These are phyloP conservation scores for Vombatus ursinus DNA, from an alignment of 2,113 vertebrate genomes.

Conservation along the genomic window DNA sequence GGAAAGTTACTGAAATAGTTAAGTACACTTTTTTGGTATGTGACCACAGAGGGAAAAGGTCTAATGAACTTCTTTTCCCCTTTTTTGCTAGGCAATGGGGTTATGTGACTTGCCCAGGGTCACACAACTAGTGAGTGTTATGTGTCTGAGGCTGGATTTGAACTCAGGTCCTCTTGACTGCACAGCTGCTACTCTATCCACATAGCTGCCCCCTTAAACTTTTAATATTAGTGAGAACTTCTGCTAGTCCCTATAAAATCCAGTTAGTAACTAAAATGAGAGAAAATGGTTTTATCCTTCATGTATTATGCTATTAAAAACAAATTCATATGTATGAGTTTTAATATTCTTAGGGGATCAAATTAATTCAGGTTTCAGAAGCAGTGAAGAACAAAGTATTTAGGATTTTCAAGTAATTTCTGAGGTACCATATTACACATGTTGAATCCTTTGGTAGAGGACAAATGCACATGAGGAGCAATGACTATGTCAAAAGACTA, in stretches of 20 bases:
- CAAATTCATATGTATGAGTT: slow-evolving; percentile 11
- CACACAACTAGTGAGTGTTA: too few relatives aligned
- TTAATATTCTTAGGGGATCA: slow-evolving; percentile 31
- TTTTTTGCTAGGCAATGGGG: too few relatives aligned
- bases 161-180: too few relatives aligned
- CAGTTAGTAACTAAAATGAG: background rate
- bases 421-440: background rate
- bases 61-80: background rate
- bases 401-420: slow-evolving; percentile 32
- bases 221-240: background rate
- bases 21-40: background rate
- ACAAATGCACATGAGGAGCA: slow-evolving; percentile 51
- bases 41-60: background rate
- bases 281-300: slow-evolving; percentile 38
- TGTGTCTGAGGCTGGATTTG: too few relatives aligned
- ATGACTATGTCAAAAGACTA: slow-evolving; percentile 44
- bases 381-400: slow-evolving; percentile 32
- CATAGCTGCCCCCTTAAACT: background rate
- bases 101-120: too few relatives aligned
- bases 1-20: background rate
- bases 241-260: background rate
- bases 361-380: slow-evolving; percentile 50
- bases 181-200: too few relatives aligned
- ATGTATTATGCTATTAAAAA: slow-evolving; percentile 27
- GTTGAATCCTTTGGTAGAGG: slow-evolving; percentile 23